A percentile compares a stretch with the other conserved stretches of the same genome.
These are phyloP conservation scores for Agrochola litura DNA, from an alignment of 2,888 invertebrate species.

Conservation along the genomic window DNA sequence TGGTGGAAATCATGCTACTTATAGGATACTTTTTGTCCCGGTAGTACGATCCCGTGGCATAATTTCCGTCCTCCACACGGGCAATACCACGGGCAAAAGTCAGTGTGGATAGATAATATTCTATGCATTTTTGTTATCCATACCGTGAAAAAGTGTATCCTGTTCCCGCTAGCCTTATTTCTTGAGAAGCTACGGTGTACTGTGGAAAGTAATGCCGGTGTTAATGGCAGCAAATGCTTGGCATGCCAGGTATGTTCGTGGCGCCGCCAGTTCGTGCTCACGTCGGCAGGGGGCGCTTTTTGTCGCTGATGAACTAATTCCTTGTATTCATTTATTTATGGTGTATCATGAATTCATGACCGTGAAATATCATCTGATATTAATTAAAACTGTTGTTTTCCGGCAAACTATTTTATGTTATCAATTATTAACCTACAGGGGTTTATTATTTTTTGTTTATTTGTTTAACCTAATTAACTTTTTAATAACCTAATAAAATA, in stretches of 20 bases:
- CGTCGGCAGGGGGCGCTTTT: slow-evolving; percentile 25
- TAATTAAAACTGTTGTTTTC: neutral
- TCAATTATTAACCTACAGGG: neutral
- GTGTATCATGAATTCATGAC: neutral
- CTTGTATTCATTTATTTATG: neutral
- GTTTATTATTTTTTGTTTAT: neutral
- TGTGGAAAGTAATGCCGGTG: slow-evolving; percentile 29
- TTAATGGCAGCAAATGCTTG: slow-evolving; percentile 49
- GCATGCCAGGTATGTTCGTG: slow-evolving; percentile 31
- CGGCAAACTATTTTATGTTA: neutral
- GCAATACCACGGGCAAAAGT: neutral
- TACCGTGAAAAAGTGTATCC: slow-evolving; percentile 26
- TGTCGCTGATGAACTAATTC: slow-evolving; percentile 15
- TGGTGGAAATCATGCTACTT: no score
- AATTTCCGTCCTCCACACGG: no score
- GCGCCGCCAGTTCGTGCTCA: slow-evolving; percentile 37
- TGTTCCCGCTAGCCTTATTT: slow-evolving; percentile 29
- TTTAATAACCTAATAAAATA: neutral
- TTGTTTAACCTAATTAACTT: neutral
- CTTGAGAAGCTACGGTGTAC: slow-evolving; percentile 13
- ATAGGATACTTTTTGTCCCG: neutral
- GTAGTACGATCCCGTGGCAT: neutral
- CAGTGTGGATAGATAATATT: neutral
- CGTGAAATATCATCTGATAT: neutral
- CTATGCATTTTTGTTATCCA: slow-evolving; percentile 22